Percentiles rank a stretch among this genome's conserved stretches.
These are phyloP conservation scores for Siniperca undulata DNA, from an alignment of 2,797 vertebrate species.

Conservation along the genomic window DNA sequence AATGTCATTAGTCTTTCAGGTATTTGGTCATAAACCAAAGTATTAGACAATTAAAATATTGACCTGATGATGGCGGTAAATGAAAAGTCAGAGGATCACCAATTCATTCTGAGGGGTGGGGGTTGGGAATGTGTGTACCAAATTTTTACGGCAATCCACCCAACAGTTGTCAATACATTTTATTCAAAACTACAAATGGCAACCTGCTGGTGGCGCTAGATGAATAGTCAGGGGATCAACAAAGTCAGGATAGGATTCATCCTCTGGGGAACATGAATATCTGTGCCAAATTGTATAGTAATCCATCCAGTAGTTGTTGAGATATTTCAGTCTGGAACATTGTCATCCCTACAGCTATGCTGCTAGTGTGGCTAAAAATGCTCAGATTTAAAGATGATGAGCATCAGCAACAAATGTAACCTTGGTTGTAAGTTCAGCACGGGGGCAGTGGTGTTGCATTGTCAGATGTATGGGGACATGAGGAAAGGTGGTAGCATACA, in stretches of 20 bases:
- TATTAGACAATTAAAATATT: not conserved
- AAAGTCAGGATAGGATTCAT: not conserved
- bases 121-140: not conserved
- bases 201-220: not conserved
- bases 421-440: not conserved
- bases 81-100: not conserved
- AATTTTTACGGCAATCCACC: not conserved
- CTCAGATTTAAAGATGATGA: conserved; percentile 10
- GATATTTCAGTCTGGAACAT: not conserved
- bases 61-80: not conserved
- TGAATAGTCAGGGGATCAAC: not conserved
- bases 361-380: not conserved
- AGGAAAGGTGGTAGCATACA: conserved; percentile 35
- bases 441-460: not conserved
- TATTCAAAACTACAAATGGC: not conserved
- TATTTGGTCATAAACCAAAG: no score
- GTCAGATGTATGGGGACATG: conserved; percentile 3
- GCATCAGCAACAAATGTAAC: conserved; percentile 6
- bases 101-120: not conserved
- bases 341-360: not conserved
- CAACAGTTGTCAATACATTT: not conserved
- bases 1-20: no score
- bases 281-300: not conserved
- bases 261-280: not conserved
- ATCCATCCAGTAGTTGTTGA: not conserved